Evolutionary conservation across 2,113 vertebrate species (phyloP).

Genomic region (Puffinus mauretanicus): DNA sequence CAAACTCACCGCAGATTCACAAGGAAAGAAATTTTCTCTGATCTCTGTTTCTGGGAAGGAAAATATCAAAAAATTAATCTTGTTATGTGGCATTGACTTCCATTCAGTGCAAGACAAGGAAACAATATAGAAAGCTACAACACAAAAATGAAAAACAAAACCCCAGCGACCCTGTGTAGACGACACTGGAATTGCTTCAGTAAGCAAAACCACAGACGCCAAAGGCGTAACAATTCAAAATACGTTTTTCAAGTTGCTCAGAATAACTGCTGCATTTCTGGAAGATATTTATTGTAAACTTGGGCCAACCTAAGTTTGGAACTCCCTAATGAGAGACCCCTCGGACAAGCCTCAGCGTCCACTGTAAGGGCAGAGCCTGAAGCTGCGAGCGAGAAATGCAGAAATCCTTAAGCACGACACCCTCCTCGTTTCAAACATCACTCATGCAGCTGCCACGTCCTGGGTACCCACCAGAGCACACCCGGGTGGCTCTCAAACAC

Average conservation of each 20-base stretch:
- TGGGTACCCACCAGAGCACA: background rate
- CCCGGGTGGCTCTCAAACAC: background rate
- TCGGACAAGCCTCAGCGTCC: rapidly evolving
- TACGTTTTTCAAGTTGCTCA: background rate
- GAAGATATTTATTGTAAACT: background rate
- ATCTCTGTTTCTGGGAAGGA: background rate
- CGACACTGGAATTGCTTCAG: background rate
- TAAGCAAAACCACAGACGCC: background rate
- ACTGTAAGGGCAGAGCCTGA: background rate
- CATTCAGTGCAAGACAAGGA: background rate
- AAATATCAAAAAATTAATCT: background rate
- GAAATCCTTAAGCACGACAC: background rate
- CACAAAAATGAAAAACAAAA: slow-evolving; percentile 1
- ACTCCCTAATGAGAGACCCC: background rate
- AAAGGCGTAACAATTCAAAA: background rate
- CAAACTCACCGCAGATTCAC: background rate
- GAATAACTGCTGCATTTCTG: background rate
- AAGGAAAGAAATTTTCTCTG: background rate
- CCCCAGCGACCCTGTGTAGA: background rate
- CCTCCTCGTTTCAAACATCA: background rate
- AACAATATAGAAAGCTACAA: background rate
- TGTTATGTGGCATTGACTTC: background rate
- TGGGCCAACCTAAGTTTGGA: background rate
- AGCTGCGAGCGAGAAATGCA: rapidly evolving
- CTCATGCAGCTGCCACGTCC: rapidly evolving